Base-by-base conservation (phyloP, 2,113 vertebrate genomes). In the Limanda limanda region DNA sequence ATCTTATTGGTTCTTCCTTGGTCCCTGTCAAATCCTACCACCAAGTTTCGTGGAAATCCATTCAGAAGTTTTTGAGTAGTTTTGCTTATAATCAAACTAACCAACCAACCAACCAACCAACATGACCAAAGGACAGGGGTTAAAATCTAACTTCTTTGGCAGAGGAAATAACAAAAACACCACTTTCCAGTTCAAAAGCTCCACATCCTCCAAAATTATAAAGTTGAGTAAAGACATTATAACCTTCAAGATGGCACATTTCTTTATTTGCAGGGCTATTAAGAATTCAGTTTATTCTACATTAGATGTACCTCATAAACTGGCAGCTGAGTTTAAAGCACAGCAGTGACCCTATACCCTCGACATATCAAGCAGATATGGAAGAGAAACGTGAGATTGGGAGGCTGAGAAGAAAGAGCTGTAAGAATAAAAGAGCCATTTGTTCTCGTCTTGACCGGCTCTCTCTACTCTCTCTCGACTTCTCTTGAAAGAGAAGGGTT, bases 401-500 rank as follows among this genome's bases (percentile, higher is more conserved):
- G n/a, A 71, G 48, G 45, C 48, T 24, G 47, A 31, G 45, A 80
- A 74, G 12, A 65, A 20, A 57, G n/a, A 15, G 24, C 20, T 54
- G 20, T 48, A 71, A 57, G 54, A 57, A 48, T 3, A 64, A 20
- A 27, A 60, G 58, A 14, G 35, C 25, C 15, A 54, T 54, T 54
- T 54, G 52, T 24, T 68, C 35, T 67, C n/a, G 13, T 74, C 59
- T 70, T 82, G 71, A 82, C 71, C 76, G 42, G 12, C 60, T 68
- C 51, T 67, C 23, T 51, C 20, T 54, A 20, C 51, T 54, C 51
- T 54, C 51, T 54, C 18, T 54, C 2, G 51, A n/a, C 51, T 54
- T 21, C 51, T 45, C 73, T 71, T 74, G n/a, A 63, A 73, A 65
- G 58, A 40, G 63, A 55, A 47, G 48, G 31, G 23, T 66, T 70